Evolutionary conservation across 2,113 vertebrate species (phyloP).

Genomic region (Ammospiza nelsoni): DNA sequence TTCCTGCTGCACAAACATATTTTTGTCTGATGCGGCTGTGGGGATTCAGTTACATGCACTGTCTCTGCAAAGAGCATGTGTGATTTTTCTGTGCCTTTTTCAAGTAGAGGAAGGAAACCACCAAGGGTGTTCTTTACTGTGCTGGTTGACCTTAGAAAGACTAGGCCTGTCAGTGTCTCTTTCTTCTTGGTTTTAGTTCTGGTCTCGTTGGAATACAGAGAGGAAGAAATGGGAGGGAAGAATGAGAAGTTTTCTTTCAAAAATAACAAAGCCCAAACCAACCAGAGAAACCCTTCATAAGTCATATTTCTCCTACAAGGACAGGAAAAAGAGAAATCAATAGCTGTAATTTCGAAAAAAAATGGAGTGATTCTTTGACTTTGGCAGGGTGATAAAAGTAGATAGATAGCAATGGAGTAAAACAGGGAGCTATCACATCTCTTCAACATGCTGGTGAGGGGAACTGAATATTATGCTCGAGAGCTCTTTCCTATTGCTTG

Average conservation of each 20-base stretch:
- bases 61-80: not conserved
- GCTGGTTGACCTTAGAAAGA: not conserved
- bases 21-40: not conserved
- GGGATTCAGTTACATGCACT: not conserved
- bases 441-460: not conserved
- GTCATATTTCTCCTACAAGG: not conserved
- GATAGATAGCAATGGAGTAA: not conserved
- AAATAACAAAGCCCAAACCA: not conserved
- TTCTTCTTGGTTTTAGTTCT: not conserved
- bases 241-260: constrained; percentile 4
- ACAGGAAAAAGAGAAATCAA: constrained; percentile 15
- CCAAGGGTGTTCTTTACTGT: not conserved
- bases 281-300: not conserved
- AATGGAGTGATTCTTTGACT: not conserved
- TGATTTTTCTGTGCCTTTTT: not conserved
- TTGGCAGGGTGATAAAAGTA: not conserved
- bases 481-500: not conserved
- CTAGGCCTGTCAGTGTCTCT: not conserved
- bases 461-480: not conserved
- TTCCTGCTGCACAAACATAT: not conserved
- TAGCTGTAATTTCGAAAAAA: not conserved
- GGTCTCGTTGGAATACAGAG: not conserved
- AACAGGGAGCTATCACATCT: not conserved
- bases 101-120: not conserved
- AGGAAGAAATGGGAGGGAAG: not conserved